phyloP scores from a whole-genome alignment of 2,113 vertebrate genomes.

The Gila orcuttii region DNA sequence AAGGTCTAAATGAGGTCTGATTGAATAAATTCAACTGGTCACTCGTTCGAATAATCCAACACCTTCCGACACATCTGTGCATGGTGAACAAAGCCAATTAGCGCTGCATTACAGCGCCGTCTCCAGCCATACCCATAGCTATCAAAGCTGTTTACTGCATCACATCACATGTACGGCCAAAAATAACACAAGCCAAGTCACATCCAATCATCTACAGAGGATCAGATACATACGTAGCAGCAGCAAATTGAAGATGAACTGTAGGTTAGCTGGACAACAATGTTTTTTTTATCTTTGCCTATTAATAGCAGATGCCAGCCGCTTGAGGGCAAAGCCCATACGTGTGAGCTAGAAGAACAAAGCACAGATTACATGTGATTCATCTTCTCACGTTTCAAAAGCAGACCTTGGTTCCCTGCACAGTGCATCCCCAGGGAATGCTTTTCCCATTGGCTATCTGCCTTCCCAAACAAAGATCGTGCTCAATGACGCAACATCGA shows the following conservation, averaged over 20 bases:
- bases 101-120: not conserved
- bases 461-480: constrained; percentile 39
- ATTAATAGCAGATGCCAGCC: constrained; percentile 52
- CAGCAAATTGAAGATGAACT: constrained; percentile 46
- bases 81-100: constrained; percentile 37
- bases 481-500: not conserved
- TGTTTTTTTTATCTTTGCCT: constrained; percentile 55
- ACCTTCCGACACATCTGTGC: constrained; percentile 35
- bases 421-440: constrained; percentile 31
- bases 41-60: not conserved
- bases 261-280: constrained; percentile 52
- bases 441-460: constrained; percentile 42
- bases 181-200: constrained; percentile 43
- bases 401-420: constrained; percentile 5
- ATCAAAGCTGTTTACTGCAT: constrained; percentile 37
- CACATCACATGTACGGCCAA: constrained; percentile 23
- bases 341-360: constrained; percentile 28
- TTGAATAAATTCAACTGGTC: not conserved
- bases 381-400: constrained; percentile 32
- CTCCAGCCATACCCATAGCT: constrained; percentile 6
- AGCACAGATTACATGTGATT: constrained; percentile 37
- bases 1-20: not conserved
- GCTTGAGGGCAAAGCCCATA: constrained; percentile 43
- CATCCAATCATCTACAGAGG: constrained; percentile 28
- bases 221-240: constrained; percentile 38